These are phyloP conservation scores for Hippopotamus amphibius DNA, from an alignment of 2,113 vertebrate species.

Conservation along the genomic window DNA sequence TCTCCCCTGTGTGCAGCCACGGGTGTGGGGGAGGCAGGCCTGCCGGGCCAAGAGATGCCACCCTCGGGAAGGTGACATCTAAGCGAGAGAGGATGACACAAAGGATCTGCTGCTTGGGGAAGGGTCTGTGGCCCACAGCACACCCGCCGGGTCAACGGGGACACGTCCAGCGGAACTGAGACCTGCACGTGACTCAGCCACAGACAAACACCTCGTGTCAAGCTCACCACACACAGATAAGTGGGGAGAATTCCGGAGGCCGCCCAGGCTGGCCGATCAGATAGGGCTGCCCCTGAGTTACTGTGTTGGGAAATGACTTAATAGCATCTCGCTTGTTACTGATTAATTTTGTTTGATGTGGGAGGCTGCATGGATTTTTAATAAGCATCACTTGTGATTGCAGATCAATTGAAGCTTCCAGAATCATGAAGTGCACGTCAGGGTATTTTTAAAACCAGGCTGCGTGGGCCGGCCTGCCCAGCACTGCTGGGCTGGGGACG, in stretches of 20 bases:
- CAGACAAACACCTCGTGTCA: not conserved
- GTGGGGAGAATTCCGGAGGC: not conserved
- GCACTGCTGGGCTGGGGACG: not conserved
- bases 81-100: too few species aligned
- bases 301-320: not conserved
- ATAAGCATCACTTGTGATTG: constrained; percentile 11
- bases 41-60: not conserved
- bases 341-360: constrained; percentile 52
- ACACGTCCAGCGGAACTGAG: not conserved
- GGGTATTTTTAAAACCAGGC: not conserved
- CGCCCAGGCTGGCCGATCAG: not conserved
- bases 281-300: not conserved
- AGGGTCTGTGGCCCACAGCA: not conserved
- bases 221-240: not conserved
- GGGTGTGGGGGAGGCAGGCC: not conserved
- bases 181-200: not conserved
- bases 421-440: not conserved
- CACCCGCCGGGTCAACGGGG: rapidly evolving
- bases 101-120: not conserved
- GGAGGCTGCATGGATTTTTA: constrained; percentile 44
- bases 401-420: constrained; percentile 11
- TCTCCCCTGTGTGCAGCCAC: rapidly evolving
- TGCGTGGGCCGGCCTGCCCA: not conserved
- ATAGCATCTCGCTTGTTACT: not conserved
- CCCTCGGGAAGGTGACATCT: not conserved